Percentiles rank a stretch among this genome's conserved stretches.
phyloP scores from a whole-genome alignment of 2,888 invertebrate genomes.

The Catocala nupta region DNA sequence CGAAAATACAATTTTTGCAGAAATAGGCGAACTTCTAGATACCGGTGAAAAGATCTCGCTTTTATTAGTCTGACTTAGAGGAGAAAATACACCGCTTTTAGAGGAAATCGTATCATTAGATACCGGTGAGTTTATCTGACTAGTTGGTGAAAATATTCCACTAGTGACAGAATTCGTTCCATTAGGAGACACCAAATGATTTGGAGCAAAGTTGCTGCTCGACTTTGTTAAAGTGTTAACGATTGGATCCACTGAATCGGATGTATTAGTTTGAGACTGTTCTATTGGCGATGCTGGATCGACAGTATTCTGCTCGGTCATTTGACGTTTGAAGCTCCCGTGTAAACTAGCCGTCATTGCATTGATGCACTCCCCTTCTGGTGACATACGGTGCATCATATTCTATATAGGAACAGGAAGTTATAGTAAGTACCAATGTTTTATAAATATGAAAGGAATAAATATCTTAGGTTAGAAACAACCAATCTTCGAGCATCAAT shows the following conservation, averaged over 20 bases:
- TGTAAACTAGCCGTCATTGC: constrained; percentile 89
- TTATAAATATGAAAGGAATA: constrained; percentile 44
- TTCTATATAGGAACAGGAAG: constrained; percentile 87
- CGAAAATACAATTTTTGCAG: constrained; percentile 81
- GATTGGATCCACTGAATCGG: constrained; percentile 76
- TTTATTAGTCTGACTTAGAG: constrained; percentile 84
- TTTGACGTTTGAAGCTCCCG: constrained; percentile 89
- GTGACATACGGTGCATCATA: constrained; percentile 90
- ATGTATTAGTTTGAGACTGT: constrained; percentile 78
- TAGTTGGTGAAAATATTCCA: constrained; percentile 85
- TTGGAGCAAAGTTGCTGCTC: constrained; percentile 74
- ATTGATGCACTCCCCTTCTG: constrained; percentile 89
- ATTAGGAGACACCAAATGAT: constrained; percentile 82
- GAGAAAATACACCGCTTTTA: constrained; percentile 85
- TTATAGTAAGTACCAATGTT: constrained; percentile 55
- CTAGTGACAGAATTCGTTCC: constrained; percentile 85
- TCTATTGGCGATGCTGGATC: constrained; percentile 80
- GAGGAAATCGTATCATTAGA: constrained; percentile 85
- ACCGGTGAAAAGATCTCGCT: constrained; percentile 83
- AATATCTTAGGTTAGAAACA: constrained; percentile 58
- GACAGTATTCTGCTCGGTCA: constrained; percentile 78
- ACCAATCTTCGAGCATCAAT: constrained; percentile 39
- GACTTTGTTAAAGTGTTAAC: constrained; percentile 79
- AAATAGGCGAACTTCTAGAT: constrained; percentile 82
- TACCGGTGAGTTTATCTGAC: constrained; percentile 85